Percentiles rank a stretch among this genome's conserved stretches.
These are phyloP conservation scores for Idaea straminata DNA, from an alignment of 2,888 invertebrate species.

Conservation along the genomic window DNA sequence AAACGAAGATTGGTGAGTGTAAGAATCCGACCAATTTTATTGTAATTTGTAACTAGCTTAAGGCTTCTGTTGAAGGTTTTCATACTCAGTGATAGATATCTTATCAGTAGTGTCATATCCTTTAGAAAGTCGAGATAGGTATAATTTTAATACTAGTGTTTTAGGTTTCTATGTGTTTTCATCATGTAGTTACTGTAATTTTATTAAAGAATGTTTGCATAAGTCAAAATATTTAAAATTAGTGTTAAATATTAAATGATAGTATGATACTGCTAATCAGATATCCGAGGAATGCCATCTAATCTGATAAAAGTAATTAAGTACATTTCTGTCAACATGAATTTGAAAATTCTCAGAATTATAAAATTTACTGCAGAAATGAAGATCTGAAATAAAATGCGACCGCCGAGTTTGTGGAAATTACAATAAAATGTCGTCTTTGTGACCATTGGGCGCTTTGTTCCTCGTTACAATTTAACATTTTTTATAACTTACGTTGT, in stretches of 20 bases:
- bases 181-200: too few species aligned
- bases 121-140: not conserved
- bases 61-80: constrained; percentile 13
- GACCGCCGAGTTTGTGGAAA: constrained; percentile 26
- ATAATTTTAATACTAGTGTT: too few species aligned
- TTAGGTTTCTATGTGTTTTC: too few species aligned
- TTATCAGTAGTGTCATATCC: not conserved
- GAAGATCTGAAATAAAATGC: constrained; percentile 23
- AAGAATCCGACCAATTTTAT: constrained; percentile 79
- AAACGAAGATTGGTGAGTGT: constrained; percentile 99
- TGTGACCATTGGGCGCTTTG: constrained; percentile 38
- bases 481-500: constrained; percentile 28
- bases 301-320: constrained; percentile 2
- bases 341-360: constrained; percentile 15
- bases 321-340: not conserved
- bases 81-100: constrained; percentile 5
- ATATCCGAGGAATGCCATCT: constrained; percentile 4
- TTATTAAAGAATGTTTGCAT: not conserved
- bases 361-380: constrained; percentile 16
- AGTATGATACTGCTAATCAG: not conserved
- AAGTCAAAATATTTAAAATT: not conserved
- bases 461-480: constrained; percentile 24
- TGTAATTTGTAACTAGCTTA: constrained; percentile 36
- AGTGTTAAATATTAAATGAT: not conserved
- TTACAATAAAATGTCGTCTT: constrained; percentile 34